phyloP scores from a whole-genome alignment of 2,113 vertebrate species.

The Tretioscincus oriximinensis region DNA sequence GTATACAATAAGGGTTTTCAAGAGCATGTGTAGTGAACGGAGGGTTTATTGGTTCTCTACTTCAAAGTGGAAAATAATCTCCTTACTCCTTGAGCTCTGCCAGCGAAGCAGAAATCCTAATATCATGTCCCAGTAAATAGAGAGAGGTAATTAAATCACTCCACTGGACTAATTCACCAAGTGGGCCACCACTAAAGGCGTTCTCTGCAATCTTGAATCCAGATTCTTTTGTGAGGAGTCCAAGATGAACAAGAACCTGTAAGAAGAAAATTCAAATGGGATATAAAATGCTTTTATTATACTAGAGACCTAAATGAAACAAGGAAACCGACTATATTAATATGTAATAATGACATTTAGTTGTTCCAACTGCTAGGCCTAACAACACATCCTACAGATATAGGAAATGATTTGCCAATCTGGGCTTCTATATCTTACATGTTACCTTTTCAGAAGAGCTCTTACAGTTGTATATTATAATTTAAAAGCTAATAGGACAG shows the following conservation, averaged over 20 bases:
- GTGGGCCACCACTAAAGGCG: slow-evolving; percentile 94
- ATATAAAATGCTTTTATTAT: neutral
- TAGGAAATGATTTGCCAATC: neutral
- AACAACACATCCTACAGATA: neutral
- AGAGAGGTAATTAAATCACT: slow-evolving; percentile 99
- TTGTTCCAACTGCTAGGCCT: neutral
- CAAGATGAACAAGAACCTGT: slow-evolving; percentile 94
- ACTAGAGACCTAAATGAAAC: neutral
- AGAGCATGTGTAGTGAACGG: slow-evolving; percentile 57
- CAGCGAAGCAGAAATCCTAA: slow-evolving; percentile 94
- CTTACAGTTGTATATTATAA: no score
- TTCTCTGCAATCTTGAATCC: slow-evolving; percentile 99
- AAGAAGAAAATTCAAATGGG: slow-evolving; percentile 40
- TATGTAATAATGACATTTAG: neutral
- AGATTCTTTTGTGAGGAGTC: slow-evolving; percentile 97
- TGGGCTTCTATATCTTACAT: no score
- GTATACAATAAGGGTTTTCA: slow-evolving; percentile 64
- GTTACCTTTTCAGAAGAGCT: no score
- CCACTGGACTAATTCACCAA: slow-evolving; percentile 98
- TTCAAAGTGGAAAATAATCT: slow-evolving; percentile 76
- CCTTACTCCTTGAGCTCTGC: slow-evolving; percentile 99
- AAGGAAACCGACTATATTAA: neutral
- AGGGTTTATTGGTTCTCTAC: slow-evolving; percentile 56
- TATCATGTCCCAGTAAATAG: slow-evolving; percentile 96
- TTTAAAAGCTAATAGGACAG: no score